Evolutionary conservation across 23 tunicate species (phyloP), one percentile per base, ranked within the genome.

Genomic region (Phallusia fumigata): DNA sequence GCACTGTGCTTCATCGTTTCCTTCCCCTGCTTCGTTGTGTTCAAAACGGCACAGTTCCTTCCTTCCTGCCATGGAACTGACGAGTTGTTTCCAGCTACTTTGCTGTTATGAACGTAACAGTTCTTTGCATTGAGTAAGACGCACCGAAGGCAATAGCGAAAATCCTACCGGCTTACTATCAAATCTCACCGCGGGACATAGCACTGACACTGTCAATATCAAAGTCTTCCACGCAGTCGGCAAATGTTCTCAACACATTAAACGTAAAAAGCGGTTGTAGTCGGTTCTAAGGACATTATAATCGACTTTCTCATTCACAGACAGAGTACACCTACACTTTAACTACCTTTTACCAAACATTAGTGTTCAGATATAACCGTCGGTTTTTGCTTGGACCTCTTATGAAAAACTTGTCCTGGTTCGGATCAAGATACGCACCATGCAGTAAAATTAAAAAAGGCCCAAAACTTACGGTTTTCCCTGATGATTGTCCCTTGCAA

Each of bases 401-500:
- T n/a, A n/a, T n/a, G n/a, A n/a, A n/a, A n/a, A n/a, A n/a, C n/a
- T n/a, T n/a, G n/a, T n/a, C n/a, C n/a, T n/a, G n/a, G n/a, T n/a
- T n/a, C n/a, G n/a, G n/a, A n/a, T n/a, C n/a, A n/a, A n/a, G n/a
- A n/a, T n/a, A n/a, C n/a, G n/a, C n/a, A n/a, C n/a, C n/a, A n/a
- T n/a, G n/a, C n/a, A n/a, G n/a, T n/a, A n/a, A n/a, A n/a, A n/a
- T n/a, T n/a, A n/a, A n/a, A n/a, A n/a, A n/a, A n/a, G n/a, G n/a
- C n/a, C n/a, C n/a, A n/a, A n/a, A 58, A 76, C 85, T 76, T 65
- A 87, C 91, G 77, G 53, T 64, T 12, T 72, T 58, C 1, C 85
- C 91, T 0, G 91, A 81, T 64, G 81, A 82, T 31, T 76, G 86
- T 58, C 91, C 91, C 32, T 87, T 87, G 75, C 98, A 94, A 32